Base-by-base conservation (phyloP, 2,797 vertebrate genomes). In the Acrossocheilus fasciatus region DNA sequence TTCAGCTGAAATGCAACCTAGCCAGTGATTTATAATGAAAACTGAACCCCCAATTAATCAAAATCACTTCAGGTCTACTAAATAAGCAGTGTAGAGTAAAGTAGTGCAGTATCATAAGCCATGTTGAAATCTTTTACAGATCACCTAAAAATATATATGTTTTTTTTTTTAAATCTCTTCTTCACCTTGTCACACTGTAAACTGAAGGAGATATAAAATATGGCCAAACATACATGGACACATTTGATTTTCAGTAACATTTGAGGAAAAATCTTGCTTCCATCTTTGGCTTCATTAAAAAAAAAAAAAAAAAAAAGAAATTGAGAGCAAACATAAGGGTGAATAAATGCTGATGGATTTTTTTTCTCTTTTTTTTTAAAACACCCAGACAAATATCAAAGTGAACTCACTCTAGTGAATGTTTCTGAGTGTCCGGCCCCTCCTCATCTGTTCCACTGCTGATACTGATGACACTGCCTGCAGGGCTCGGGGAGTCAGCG, bases 381-480 rank as follows among this genome's bases (percentile, higher is more conserved):
- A 34, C 30, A 7, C 45, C 14, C 18, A 12, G 23, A 50, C 12
- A 62, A 15, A 36, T 57, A 3, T 23, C 12, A 34, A 18, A 23
- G 9, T 74, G n/a, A 87, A 95, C 98, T 98, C 96, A 90, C 89
- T 96, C 94, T 79, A 97, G 91, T 0, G 97, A 94, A 92, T 97
- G 98, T 3, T 95, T 94, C 83, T 92, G 96, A 0, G 95, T 85
- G 0, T 93, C 73, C 54, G 96, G 96, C 86, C 93, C 94, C 70
- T 96, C 96, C 4, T 97, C 97, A 10, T 97, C 97, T 0, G 96
- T 96, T 80, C 99, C 97, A 0, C 98, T 99, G 95, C 98, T 98
- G 91, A 99, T 99, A 89, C 98, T 98, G 93, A 99, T 99, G 87
- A 99, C 96, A 0, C 98, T 99, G 91, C 96, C 96, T 0, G 97